A percentile compares a stretch with the other conserved stretches of the same genome.
Conservation (phyloP, 2,888 invertebrate genomes). For the Didymodactylos carnosus region DNA sequence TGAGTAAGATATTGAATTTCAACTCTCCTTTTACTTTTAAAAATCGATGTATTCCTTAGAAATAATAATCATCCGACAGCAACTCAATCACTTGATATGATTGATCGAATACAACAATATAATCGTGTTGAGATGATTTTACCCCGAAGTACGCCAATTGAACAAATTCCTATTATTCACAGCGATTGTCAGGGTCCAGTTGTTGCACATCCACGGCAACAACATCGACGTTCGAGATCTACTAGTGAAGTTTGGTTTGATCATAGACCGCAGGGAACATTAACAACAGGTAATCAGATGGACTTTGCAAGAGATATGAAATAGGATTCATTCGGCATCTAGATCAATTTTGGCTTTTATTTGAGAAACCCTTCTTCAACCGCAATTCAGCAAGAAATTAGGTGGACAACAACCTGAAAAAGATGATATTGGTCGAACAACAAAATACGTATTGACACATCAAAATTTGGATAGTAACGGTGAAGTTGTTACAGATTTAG, state of each 20-base stretch:
- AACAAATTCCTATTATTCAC: neutral
- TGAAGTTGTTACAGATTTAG: constrained; percentile 71
- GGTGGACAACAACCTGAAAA: neutral
- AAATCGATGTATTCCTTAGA: too few species aligned
- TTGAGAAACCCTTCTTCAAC: constrained; percentile 60
- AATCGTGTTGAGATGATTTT: neutral
- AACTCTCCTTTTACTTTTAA: too few species aligned
- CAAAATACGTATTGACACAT: constrained; percentile 73
- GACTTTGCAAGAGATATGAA: constrained; percentile 1
- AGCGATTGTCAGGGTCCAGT: neutral
- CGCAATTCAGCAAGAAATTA: constrained; percentile 47
- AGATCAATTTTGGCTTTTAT: neutral
- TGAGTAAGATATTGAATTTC: too few species aligned
- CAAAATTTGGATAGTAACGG: constrained; percentile 79
- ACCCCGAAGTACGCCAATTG: neutral
- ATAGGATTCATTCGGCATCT: neutral
- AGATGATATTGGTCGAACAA: constrained; percentile 36
- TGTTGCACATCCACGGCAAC: constrained; percentile 47
- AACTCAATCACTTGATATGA: too few species aligned
- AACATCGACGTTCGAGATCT: constrained; percentile 56
- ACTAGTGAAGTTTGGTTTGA: constrained; percentile 62
- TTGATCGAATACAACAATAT: neutral
- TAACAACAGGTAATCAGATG: constrained; percentile 12
- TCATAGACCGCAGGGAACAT: constrained; percentile 48
- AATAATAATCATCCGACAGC: too few species aligned